These are phyloP conservation scores for Plecotus auritus DNA, from an alignment of 2,113 vertebrate genomes.

Conservation along the genomic window DNA sequence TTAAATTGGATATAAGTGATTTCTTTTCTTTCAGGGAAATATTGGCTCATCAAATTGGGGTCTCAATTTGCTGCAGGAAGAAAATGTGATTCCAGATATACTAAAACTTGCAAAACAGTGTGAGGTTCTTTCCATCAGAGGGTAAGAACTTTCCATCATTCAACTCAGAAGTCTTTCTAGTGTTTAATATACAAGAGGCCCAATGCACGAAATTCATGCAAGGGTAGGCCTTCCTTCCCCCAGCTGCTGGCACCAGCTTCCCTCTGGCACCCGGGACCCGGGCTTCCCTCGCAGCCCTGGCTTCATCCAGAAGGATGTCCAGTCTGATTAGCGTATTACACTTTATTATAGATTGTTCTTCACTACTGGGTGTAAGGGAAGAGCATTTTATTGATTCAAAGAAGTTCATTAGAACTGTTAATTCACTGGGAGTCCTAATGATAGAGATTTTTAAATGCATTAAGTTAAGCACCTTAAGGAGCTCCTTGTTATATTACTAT, in stretches of 20 bases:
- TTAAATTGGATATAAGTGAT: constrained; percentile 14
- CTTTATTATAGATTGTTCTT: not conserved
- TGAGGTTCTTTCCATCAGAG: constrained; percentile 95
- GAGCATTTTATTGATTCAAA: not conserved
- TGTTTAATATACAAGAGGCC: not conserved
- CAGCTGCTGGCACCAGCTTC: too few relatives aligned
- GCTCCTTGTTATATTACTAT: not conserved
- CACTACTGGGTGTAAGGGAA: not conserved
- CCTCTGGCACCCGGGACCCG: too few relatives aligned
- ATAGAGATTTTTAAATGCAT: not conserved
- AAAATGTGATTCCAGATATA: constrained; percentile 97
- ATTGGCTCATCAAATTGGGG: constrained; percentile 99
- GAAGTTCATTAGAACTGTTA: not conserved
- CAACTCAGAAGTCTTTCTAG: constrained; percentile 16
- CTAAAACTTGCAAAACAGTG: constrained; percentile 93
- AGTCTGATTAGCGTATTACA: too few relatives aligned
- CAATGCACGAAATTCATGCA: too few relatives aligned
- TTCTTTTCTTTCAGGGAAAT: constrained; percentile 88
- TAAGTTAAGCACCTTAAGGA: not conserved
- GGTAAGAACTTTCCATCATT: constrained; percentile 80
- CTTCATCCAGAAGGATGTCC: too few relatives aligned
- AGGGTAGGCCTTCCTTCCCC: too few relatives aligned
- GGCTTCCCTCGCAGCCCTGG: too few relatives aligned
- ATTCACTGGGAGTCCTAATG: constrained; percentile 4
- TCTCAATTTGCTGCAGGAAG: constrained; percentile 97